Percentiles rank a stretch among this genome's conserved stretches.
These are phyloP conservation scores for Cataglyphis livida DNA, from an alignment of 2,888 invertebrate species.

Conservation along the genomic window DNA sequence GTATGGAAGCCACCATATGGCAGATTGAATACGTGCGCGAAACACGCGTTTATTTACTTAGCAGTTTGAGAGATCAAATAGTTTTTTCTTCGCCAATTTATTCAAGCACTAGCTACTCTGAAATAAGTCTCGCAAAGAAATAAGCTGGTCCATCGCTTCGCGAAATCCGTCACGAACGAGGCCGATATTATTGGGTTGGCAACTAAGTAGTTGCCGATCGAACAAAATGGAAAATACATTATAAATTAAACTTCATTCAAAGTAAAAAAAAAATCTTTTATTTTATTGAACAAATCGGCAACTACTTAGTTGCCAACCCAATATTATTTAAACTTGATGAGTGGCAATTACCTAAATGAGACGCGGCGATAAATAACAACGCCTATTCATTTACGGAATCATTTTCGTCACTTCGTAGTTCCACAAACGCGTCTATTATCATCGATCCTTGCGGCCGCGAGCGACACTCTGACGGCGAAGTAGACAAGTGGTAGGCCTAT, in stretches of 20 bases:
- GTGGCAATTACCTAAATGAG: conserved; percentile 30
- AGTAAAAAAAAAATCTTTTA: too few relatives aligned
- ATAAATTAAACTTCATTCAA: too few relatives aligned
- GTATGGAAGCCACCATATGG: background rate
- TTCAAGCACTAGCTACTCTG: background rate
- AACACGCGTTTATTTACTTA: background rate
- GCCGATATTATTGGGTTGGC: conserved; percentile 9
- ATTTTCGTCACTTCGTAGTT: conserved; percentile 33
- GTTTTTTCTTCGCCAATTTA: background rate
- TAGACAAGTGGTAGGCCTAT: conserved; percentile 73
- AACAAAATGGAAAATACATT: too few relatives aligned
- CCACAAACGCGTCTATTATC: conserved; percentile 69
- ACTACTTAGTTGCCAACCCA: too few relatives aligned
- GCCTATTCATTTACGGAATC: conserved; percentile 2
- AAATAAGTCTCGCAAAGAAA: background rate
- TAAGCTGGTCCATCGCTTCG: background rate
- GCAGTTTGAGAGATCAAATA: background rate
- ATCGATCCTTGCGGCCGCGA: conserved; percentile 31
- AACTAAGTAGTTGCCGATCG: too few relatives aligned
- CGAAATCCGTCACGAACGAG: background rate
- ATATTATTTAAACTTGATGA: conserved; percentile 27
- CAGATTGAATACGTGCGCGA: background rate
- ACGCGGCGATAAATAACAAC: background rate
- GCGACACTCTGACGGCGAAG: conserved; percentile 58
- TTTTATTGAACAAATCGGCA: too few relatives aligned